These are phyloP conservation scores for Acromyrmex heyeri DNA, from an alignment of 1,140 invertebrate species.

Conservation along the genomic window DNA sequence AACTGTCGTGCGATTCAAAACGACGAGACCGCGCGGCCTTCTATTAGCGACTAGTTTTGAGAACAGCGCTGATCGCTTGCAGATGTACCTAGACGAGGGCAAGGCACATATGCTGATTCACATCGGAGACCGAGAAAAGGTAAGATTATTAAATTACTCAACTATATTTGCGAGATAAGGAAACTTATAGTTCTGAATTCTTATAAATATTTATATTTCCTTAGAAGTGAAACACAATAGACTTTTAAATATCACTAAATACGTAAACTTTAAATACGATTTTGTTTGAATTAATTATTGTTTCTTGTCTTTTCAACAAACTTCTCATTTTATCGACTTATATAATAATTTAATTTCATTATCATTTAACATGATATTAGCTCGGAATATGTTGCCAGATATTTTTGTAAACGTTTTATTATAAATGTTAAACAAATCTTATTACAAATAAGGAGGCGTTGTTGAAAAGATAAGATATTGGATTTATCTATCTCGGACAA, in stretches of 20 bases:
- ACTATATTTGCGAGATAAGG: neutral
- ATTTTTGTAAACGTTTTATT: neutral
- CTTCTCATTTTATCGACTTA: neutral
- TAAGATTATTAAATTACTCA: slow-evolving; percentile 77
- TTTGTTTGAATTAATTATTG: neutral
- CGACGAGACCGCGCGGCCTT: slow-evolving; percentile 91
- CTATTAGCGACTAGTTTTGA: slow-evolving; percentile 92
- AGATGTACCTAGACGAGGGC: slow-evolving; percentile 93
- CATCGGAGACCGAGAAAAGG: slow-evolving; percentile 95
- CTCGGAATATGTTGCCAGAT: neutral
- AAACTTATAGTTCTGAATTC: neutral
- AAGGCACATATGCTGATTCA: slow-evolving; percentile 93
- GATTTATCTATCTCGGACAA: slow-evolving; percentile 54
- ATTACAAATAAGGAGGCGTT: neutral
- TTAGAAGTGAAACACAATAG: neutral
- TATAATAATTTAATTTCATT: neutral
- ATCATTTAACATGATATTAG: neutral
- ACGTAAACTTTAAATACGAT: neutral
- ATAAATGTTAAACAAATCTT: slow-evolving; percentile 17
- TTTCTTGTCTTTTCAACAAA: neutral
- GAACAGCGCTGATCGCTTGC: slow-evolving; percentile 92
- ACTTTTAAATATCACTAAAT: slow-evolving; percentile 1
- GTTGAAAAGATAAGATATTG: slow-evolving; percentile 46
- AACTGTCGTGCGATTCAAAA: slow-evolving; percentile 95
- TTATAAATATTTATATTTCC: neutral